Evolutionary conservation across 2,113 vertebrate species (phyloP), one percentile per base, ranked within the genome.

Genomic region (Amazona vittata): DNA sequence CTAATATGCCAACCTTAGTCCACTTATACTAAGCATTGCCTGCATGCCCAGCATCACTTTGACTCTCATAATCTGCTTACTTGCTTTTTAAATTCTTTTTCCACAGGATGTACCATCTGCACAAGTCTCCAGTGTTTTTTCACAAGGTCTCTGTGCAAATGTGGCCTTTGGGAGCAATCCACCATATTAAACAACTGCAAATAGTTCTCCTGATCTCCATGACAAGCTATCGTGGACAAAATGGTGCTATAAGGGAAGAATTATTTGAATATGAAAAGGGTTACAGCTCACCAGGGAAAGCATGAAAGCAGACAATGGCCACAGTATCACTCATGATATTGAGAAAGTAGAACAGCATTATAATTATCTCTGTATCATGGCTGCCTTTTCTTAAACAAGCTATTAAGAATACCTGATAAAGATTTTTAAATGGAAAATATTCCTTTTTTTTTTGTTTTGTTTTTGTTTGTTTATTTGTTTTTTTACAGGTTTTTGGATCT

Each of bases 271-370:
- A 24, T 63, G 59, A 53, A 29, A 63, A 71, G 37, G 46, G 31
- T 93, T 91, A 88, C 77, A 83, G 90, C 70, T 83, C 92, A 88
- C 31, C 63, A 60, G 75, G 53, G 92, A 86, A 62, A 85, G n/a
- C 21, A 67, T n/a, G 12, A 84, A 84, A 76, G 33, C 47, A 92
- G 83, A 46, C 68, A 94, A 76, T 41, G 70, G 79, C 44, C 41
- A 52, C 43, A 46, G 37, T 43, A 91, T 67, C 85, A 44, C 37
- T 80, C 59, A 85, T 59, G 46, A 83, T 94, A 83, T 19, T 93
- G 70, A 91, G 78, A 75, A 89, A 91, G 62, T 59, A 31, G 44
- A 21, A 60, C n/a, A 73, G 53, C 33, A 65, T 64, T 63, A 59
- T 57, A 86, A 80, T 92, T 64, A 89, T 10, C 35, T 64, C 57